Base-by-base conservation (phyloP, 2,888 invertebrate species). In the Monoplex corrugatus region DNA sequence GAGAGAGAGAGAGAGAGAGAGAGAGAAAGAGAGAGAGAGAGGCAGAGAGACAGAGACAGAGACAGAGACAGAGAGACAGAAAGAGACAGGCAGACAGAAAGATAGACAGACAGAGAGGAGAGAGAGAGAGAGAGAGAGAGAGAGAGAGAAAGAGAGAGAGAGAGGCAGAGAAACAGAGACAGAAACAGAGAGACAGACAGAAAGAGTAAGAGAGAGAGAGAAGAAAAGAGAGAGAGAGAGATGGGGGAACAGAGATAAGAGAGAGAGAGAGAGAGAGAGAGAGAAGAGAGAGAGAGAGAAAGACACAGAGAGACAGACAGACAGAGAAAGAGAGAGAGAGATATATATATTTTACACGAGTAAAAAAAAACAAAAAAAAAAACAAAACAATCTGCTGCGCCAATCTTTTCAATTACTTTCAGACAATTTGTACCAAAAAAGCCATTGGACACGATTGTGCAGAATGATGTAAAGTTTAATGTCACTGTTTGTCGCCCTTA, bases 71-170 rank as follows among this genome's bases (percentile, higher is more conserved):
- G 35, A 1, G 8, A 45, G 44, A 43, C 40, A 44, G 44, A n/a
- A 16, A 72, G 63, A 87, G 68, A 40, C 72, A 63, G 28, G 40
- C 28, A 72, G 72, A 86, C 45, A 87, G 72, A 68, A 72, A 72
- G 63, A 40, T 38, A 63, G 72, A 40, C 43, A 78, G 72, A 86
- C 72, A 72, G 86, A 86, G 68, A 72, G 43, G 68, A 35, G 28
- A 82, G 43, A 82, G 38, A 28, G 19, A 44, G 43, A 28, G 43
- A 72, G 35, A 86, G 86, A 40, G 72, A 63, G 28, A 72, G 38
- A 72, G 72, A 86, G 45, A 87, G 72, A 68, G 72, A 72, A 38
- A 40, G 68, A 63, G 72, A 40, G 72, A 78, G 43, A 86, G 86
- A 72, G 72, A 86, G 40, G 43, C 40, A n/a, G 44, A 44, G n/a